Evolutionary conservation across 1,140 invertebrate species (phyloP), one percentile per base, ranked within the genome.

Genomic region (Rhagoletis pomonella): DNA sequence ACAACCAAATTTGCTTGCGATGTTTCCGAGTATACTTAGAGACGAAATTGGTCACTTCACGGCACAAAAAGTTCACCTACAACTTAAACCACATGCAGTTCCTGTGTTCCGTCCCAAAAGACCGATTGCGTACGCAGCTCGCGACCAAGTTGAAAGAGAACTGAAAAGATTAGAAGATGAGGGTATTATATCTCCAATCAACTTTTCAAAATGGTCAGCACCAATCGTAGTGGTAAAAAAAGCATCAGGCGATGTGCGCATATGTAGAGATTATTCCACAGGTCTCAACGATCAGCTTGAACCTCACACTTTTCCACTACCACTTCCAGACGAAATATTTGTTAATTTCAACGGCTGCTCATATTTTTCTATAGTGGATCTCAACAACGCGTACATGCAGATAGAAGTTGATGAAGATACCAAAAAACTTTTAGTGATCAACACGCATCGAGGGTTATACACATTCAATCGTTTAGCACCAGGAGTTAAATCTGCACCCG

Each of bases 211-310:
- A 77, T 94, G 93, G 93, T 90, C 92, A 50, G 89, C 91, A 17
- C 93, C 93, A 0, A 89, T 94, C 6, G 93, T 94, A 0, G 87
- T 90, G n/a, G 90, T 93, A 3, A 65, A 88, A 44, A 93, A 93
- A 89, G 88, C 88, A n/a, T 88, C 90, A 88, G 89, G 89, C 10
- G 86, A 85, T 29, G 81, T 92, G 60, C 60, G 92, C n/a, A 85
- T 93, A 9, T 93, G 88, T 87, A 89, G 87, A 12, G 91, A 92
- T 88, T 91, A 86, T 19, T 86, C 62, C 29, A 69, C 77, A 0
- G 86, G 84, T 0, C 67, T 86, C 7, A 86, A 90, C 17, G 39
- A 88, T n/a, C 47, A 65, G 6, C 17, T 89, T 6, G 60, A 87
- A n/a, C 14, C 50, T 9, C 86, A 88, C 59, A 86, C n/a, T 87